Base-by-base conservation (phyloP, 2,113 vertebrate species). In the Onychostruthus taczanowskii region DNA sequence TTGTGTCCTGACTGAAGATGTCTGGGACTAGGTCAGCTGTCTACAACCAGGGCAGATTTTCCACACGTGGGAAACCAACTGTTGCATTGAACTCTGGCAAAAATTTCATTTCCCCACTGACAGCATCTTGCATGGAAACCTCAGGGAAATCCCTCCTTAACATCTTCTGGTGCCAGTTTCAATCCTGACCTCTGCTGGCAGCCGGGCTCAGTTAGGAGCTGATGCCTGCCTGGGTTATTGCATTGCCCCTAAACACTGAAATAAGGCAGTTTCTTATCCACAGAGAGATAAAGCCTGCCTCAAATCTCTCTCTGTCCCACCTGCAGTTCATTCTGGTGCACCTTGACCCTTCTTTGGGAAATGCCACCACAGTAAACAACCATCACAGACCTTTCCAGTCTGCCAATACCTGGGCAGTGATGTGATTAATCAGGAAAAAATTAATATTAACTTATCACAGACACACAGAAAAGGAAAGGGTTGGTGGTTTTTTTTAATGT, bases 141-240 rank as follows among this genome's bases (percentile, higher is more conserved):
- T 31, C 47, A 49, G 43, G 39, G 73, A 91, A 93, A 84, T 44
- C 31, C 28, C 30, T 73, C 50, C 28, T 23, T 10, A 3, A 3
- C 16, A 31, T 52, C 35, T 30, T 0, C 22, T 14, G 31, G 74
- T 81, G 61, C 56, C 84, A 87, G 46, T 23, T 90, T 89, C 31
- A 70, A 64, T 44, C 37, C 77, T 89, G 95, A 95, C 93, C 93
- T 95, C 93, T 95, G 8, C 84, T 87, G 95, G 89, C 73, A 91
- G 53, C 16, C 0, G 2, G 43, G 53, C 39, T 63, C 47, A 84
- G 26, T 13, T 3, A 53, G 63, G 39, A 81, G 31, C 39, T 10
- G 56, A 21, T 68, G 26, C 24, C 14, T 2, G 2, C 8, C 35
- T 5, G 14, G 53, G 68, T 52, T 75, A 18, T 10, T 59, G 66